These are phyloP conservation scores for Morinoia aosen DNA, from an alignment of 2,888 invertebrate genomes.

Conservation along the genomic window DNA sequence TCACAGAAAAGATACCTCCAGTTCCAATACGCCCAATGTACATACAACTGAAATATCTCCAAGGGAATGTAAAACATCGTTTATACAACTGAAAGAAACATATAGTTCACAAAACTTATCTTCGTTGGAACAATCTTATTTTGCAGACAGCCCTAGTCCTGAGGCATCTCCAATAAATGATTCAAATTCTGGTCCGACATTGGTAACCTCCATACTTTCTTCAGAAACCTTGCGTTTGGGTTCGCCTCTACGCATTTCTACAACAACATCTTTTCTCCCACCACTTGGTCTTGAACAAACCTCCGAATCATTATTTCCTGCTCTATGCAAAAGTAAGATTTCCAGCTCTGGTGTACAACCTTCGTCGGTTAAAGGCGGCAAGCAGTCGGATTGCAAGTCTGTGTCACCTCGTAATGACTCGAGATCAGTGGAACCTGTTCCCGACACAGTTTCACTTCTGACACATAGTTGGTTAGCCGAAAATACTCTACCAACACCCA, in stretches of 20 bases:
- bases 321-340: not conserved
- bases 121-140: not conserved
- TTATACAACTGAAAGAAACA: not conserved
- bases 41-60: not conserved
- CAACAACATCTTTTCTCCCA: conserved; percentile 1
- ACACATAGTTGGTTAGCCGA: not conserved
- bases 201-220: not conserved
- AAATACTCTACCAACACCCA: not conserved
- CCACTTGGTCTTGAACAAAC: not conserved
- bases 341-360: not conserved
- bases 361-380: not conserved
- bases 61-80: not conserved
- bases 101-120: not conserved
- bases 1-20: not conserved
- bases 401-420: not conserved
- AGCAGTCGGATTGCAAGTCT: not conserved
- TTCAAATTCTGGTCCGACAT: not conserved
- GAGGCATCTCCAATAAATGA: not conserved
- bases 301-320: not conserved
- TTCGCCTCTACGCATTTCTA: not conserved
- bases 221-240: not conserved
- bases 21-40: not conserved
- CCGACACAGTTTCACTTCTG: not conserved
- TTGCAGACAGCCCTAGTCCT: not conserved
- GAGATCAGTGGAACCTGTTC: not conserved